These are phyloP conservation scores for Microctenopoma lineatum DNA, from an alignment of 2,797 vertebrate species.

Conservation along the genomic window DNA sequence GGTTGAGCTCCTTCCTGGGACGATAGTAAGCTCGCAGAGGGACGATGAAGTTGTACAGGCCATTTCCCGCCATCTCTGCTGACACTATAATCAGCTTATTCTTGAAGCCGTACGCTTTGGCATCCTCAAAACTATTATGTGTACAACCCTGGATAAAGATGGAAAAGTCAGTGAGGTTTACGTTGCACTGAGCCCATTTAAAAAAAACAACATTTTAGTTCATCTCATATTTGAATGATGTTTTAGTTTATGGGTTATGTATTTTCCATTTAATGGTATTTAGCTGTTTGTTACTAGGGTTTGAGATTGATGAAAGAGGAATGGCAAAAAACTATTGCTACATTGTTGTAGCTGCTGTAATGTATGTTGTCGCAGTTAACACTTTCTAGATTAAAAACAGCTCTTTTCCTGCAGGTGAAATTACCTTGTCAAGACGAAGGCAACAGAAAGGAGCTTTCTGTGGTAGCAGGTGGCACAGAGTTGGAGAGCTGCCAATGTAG, in stretches of 20 bases:
- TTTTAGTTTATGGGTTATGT: too few species aligned
- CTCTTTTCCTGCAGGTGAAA: background rate
- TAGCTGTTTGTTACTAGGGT: background rate
- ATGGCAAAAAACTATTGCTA: too few species aligned
- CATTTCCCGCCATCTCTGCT: conserved; percentile 96
- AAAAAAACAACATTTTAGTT: background rate
- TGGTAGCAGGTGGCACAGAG: conserved; percentile 93
- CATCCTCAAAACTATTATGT: conserved; percentile 95
- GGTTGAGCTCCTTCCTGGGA: conserved; percentile 96
- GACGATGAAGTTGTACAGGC: conserved; percentile 97
- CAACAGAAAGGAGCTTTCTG: conserved; percentile 96
- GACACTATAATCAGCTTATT: conserved; percentile 99
- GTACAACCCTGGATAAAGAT: conserved; percentile 88
- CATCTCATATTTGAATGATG: background rate
- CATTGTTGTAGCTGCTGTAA: too few species aligned
- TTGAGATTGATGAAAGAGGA: too few species aligned
- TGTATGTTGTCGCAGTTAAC: background rate
- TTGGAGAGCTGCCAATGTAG: conserved; percentile 97
- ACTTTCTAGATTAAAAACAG: too few species aligned
- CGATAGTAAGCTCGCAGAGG: conserved; percentile 97
- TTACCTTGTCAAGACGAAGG: conserved; percentile 93
- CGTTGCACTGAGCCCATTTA: background rate
- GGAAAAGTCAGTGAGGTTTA: conserved; percentile 15
- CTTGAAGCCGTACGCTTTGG: conserved; percentile 97
- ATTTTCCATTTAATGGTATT: too few species aligned